Evolutionary conservation across 92 coral and sea anemone genomes (phyloP), one percentile per base, ranked within the genome.

Genomic region (Epizoanthus scotinus): DNA sequence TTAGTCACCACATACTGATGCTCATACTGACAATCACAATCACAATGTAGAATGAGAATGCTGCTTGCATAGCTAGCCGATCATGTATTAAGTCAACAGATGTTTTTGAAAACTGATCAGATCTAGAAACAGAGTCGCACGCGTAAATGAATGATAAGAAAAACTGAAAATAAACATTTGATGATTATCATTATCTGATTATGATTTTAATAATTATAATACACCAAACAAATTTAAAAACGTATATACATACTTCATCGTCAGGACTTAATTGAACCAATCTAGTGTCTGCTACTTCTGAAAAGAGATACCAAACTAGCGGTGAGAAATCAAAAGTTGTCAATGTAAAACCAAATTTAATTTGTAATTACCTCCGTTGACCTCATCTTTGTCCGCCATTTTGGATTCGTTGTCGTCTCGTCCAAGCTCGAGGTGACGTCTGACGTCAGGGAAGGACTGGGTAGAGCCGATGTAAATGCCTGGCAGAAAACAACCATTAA

Each of bases 381-480:
- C 78, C 29, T 73, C 59, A 3, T 54, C 55, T 9, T 13, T 58
- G 68, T 73, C 81, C 81, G 81, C 80, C 80, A 74, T 74, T 40
- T 74, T 74, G 26, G 47, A 20, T 57, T 24, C 8, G 6, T 21
- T 26, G 24, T 14, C 25, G 6, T 29, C 60, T 58, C 22, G 54
- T 26, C 25, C 81, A n/a, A n/a, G n/a, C n/a, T 65, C 68, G 42
- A 44, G 14, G n/a, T n/a, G n/a, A n/a, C 52, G 12, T 3, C 52
- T 14, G 28, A 24, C 50, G 62, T n/a, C 15, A 38, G 21, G 47
- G 52, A 47, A 28, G 29, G 52, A 12, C 81, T 75, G 55, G 81
- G 81, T 31, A 59, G 42, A 19, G 17, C 18, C 9, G 20, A 7
- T 2, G 40, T 28, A 6, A 1, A 44, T 57, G 81, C 81, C 81